Base-by-base conservation (phyloP, 2,888 invertebrate genomes). In the Iphiclides podalirius region DNA sequence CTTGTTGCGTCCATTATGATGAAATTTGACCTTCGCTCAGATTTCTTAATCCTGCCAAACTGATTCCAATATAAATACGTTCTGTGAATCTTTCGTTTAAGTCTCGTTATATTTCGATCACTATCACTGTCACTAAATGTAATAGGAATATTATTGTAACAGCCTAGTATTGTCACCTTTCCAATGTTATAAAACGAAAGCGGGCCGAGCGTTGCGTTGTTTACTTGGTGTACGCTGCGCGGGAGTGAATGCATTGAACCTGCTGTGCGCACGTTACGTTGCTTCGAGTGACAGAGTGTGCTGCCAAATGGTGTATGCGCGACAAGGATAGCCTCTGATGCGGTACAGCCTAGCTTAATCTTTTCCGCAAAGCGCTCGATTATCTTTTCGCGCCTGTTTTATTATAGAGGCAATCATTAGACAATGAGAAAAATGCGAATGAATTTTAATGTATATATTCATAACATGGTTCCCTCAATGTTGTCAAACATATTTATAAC, bases 1-100 rank as follows among this genome's bases (percentile, higher is more conserved):
- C 87, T 83, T 61, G 87, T 87, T 70, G 87, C 87, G 79, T 87
- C 87, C 87, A 87, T 86, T 66, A 57, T 83, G 76, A 71, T 70
- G 75, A 81, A 82, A 81, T 70, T 56, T 67, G 80, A 81, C 82
- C 84, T 84, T 84, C 78, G 70, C 54, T 53, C 60, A 43, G 66
- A 70, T 76, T 77, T 75, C 69, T 68, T 64, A 70, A 72, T 67
- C 57, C 61, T 47, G 61, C 58, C n/a, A 45, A 47, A 46, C 13
- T 44, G 2, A 39, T 40, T 34, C 20, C 11, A 34, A 37, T 6
- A n/a, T 31, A 35, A 41, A 16, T 4, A 16, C 8, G 14, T 28
- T n/a, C 12, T 4, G 26, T 28, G 26, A 41, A 41, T 28, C 13
- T 26, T 35, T 38, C 9, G 34, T 35, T 4, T 13, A 17, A 26